phyloP scores from a whole-genome alignment of 2,113 vertebrate genomes.

The Glareola pratincola region DNA sequence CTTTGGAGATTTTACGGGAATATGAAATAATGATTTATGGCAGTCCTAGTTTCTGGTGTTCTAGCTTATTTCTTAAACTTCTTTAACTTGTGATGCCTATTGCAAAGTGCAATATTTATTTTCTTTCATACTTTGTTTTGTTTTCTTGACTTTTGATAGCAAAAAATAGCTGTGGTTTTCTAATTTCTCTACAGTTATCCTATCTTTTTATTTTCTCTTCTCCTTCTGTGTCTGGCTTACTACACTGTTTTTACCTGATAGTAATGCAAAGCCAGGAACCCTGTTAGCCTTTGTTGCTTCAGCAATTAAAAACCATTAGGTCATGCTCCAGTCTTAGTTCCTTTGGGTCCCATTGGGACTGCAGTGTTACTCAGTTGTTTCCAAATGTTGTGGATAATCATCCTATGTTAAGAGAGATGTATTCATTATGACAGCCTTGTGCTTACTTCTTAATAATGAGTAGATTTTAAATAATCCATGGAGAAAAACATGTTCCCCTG shows the following conservation, averaged over 20 bases:
- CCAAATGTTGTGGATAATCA: neutral
- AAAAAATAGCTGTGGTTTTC: neutral
- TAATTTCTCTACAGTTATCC: neutral
- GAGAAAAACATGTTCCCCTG: neutral
- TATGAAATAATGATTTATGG: neutral
- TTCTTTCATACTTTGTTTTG: neutral
- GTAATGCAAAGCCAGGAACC: neutral
- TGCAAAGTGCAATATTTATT: neutral
- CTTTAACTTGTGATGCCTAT: neutral
- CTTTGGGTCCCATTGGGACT: neutral
- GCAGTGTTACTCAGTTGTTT: neutral
- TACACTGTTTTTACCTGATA: neutral
- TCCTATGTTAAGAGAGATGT: neutral
- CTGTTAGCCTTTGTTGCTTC: neutral
- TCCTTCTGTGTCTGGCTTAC: neutral
- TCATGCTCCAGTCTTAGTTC: neutral
- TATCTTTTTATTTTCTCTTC: neutral
- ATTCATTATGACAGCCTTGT: constrained; percentile 18
- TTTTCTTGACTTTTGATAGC: neutral
- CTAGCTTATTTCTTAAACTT: neutral
- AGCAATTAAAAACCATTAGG: constrained; percentile 8
- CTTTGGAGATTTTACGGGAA: neutral
- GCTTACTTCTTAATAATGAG: constrained; percentile 16
- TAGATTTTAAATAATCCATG: constrained; percentile 18
- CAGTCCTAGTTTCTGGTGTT: neutral